A percentile compares a stretch with the other conserved stretches of the same genome.
Evolutionary conservation across 2,888 invertebrate species (phyloP).

Genomic region (Drosophila austrosaltans): DNA sequence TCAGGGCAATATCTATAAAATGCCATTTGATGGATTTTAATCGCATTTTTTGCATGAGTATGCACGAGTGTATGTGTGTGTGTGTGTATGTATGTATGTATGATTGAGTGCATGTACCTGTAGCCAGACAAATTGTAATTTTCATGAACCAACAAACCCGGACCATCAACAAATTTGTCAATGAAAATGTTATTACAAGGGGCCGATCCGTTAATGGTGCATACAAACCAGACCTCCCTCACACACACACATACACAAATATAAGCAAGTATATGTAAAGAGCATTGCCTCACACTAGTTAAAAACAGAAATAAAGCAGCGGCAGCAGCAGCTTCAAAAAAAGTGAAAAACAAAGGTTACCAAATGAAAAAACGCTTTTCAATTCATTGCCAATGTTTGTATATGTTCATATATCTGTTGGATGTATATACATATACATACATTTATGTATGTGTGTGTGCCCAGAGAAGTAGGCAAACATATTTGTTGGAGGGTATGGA

Average conservation of each 20-base stretch:
- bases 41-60: not conserved
- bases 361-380: slow-evolving; percentile 54
- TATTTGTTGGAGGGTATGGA: not conserved
- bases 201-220: slow-evolving; percentile 60
- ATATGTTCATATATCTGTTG: slow-evolving; percentile 7
- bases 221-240: slow-evolving; percentile 25
- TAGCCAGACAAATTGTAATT: slow-evolving; percentile 54
- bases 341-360: slow-evolving; percentile 31
- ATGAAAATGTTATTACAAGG: slow-evolving; percentile 72
- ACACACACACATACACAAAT: slow-evolving; percentile 26
- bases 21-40: slow-evolving; percentile 12
- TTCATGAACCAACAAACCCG: slow-evolving; percentile 49
- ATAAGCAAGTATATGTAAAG: slow-evolving; percentile 2
- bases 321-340: not conserved
- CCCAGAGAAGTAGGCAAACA: slow-evolving; percentile 8
- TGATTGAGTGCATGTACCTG: not conserved
- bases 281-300: not conserved
- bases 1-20: slow-evolving; percentile 2
- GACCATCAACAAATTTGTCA: slow-evolving; percentile 66
- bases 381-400: slow-evolving; percentile 53
- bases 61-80: not conserved
- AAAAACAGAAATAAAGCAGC: too few species aligned
- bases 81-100: slow-evolving; percentile 1
- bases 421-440: not conserved
- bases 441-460: not conserved